Evolutionary conservation across 2,113 vertebrate genomes (phyloP), one percentile per base, ranked within the genome.

Genomic region (Paracanthobrama guichenoti): DNA sequence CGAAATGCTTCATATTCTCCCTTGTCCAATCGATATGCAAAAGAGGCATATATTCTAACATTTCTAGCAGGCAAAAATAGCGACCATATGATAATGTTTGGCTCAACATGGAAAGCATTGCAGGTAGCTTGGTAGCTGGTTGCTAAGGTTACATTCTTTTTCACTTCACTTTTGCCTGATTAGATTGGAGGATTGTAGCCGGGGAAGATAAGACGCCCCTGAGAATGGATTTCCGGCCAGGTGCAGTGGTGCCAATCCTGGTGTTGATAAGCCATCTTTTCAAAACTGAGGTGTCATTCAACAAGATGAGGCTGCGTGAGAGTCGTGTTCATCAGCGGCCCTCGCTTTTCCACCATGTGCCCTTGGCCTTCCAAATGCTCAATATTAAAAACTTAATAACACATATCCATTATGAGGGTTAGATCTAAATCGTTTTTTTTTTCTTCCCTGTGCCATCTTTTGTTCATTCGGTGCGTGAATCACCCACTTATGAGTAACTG

Each of bases 141-240:
- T 90, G 86, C 89, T 85, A 87, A 77, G 89, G 88, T 88, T 87
- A 89, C 88, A 78, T 66, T 84, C 69, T 82, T 55, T 86, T 88
- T 88, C 67, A 79, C 53, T 84, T 84, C 64, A 74, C 86, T 87
- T 89, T 79, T 35, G 26, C 79, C 28, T 31, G 83, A 84, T 89
- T 88, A 88, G 75, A 88, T 84, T 79, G 82, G 86, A 87, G 84
- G 81, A 84, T 83, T 79, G 83, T 87, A 57, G 82, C 84, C 76
- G 76, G 60, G 71, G 75, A 74, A 88, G 88, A 88, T 89, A 90
- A 90, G 84, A 67, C 39, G 75, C 64, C 76, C 71, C 79, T 79
- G 82, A 86, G 84, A 90, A 90, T 87, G 87, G 88, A 89, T 90
- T 89, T 88, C 82, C 76, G 84, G 84, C 72, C 85, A 84, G 78